These are phyloP conservation scores for Embidobia sp. DNA, from an alignment of 2,888 invertebrate genomes.

Conservation along the genomic window DNA sequence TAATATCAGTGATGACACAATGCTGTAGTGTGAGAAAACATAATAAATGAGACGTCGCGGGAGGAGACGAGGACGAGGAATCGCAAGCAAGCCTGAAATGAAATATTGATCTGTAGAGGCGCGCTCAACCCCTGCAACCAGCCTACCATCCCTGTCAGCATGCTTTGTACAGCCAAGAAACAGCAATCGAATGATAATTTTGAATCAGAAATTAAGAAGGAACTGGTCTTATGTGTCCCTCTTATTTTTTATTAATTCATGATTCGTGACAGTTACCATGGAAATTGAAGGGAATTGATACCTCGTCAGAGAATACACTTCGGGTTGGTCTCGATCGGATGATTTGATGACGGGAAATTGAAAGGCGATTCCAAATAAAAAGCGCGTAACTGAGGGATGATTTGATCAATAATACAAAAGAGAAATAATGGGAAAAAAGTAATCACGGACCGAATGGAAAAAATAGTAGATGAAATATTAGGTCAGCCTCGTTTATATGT, in stretches of 20 bases:
- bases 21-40: conserved; percentile 49
- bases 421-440: no score
- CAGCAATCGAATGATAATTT: conserved; percentile 47
- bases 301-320: no score
- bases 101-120: conserved; percentile 81
- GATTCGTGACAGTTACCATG: no score
- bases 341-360: no score
- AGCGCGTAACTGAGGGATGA: no score
- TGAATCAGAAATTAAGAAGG: conserved; percentile 25
- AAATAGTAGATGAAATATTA: conserved; percentile 1
- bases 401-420: no score
- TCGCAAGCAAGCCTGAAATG: conserved; percentile 77
- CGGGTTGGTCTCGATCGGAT: no score
- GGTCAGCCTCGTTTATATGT: conserved; percentile 12
- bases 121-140: conserved; percentile 80
- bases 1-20: conserved; percentile 34
- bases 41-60: conserved; percentile 59
- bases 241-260: no score
- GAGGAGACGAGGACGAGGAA: conserved; percentile 59
- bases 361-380: no score
- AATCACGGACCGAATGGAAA: no score
- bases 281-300: no score
- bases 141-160: conserved; percentile 72
- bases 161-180: conserved; percentile 69
- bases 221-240: no score